phyloP scores from a whole-genome alignment of 2,113 vertebrate genomes.

The Onychostoma macrolepis region DNA sequence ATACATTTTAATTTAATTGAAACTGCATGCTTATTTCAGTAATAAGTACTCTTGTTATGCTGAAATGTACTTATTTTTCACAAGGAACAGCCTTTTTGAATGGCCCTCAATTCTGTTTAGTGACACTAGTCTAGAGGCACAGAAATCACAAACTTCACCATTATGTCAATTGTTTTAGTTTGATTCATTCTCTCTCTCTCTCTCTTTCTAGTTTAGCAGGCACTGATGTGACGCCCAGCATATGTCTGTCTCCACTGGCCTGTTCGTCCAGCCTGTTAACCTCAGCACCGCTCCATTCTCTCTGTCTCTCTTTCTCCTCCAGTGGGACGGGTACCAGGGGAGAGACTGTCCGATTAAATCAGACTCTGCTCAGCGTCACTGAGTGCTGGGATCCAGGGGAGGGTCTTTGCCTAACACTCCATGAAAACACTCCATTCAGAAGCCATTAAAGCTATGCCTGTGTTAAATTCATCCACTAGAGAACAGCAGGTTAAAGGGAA shows the following conservation, averaged over 20 bases:
- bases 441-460: conserved; percentile 85
- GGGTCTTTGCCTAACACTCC: conserved; percentile 82
- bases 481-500: conserved; percentile 51
- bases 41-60: not conserved
- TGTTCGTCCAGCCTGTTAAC: not conserved
- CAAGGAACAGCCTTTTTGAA: not conserved
- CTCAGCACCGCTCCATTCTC: not conserved
- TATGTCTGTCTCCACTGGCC: conserved; percentile 24
- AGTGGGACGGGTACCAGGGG: conserved; percentile 69
- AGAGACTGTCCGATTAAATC: conserved; percentile 89
- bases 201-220: not conserved
- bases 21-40: not conserved
- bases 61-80: not conserved
- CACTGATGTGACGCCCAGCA: conserved; percentile 7
- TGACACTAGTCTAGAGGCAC: not conserved
- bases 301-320: conserved; percentile 72
- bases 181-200: not conserved
- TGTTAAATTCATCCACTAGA: conserved; percentile 70
- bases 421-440: conserved; percentile 94
- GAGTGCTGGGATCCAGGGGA: conserved; percentile 89
- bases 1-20: not conserved
- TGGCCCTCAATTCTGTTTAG: not conserved
- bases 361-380: conserved; percentile 92
- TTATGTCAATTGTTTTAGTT: not conserved
- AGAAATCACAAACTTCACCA: not conserved